These are phyloP conservation scores for Baccha elongata DNA, from an alignment of 2,888 invertebrate genomes.

Conservation along the genomic window DNA sequence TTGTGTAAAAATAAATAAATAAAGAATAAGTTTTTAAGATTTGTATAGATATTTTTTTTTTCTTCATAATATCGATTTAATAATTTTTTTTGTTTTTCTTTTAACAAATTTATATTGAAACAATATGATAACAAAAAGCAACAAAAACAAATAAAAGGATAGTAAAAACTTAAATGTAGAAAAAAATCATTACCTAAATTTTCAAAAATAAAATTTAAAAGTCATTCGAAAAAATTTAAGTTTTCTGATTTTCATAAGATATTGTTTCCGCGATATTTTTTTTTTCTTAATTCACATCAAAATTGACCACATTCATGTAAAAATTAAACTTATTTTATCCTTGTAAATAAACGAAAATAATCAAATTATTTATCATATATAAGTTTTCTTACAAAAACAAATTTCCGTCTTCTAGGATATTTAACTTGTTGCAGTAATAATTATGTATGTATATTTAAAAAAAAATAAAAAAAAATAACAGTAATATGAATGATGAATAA, in stretches of 20 bases:
- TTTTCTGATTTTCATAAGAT: no score
- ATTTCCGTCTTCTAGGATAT: conserved; percentile 21
- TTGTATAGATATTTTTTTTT: conserved; percentile 18
- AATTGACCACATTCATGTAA: no score
- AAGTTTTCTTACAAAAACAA: conserved; percentile 5
- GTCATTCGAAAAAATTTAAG: not conserved
- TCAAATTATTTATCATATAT: not conserved
- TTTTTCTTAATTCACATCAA: no score
- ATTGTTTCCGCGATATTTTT: no score
- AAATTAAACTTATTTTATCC: not conserved
- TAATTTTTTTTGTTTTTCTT: no score
- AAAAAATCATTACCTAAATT: no score
- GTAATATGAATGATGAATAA: not conserved
- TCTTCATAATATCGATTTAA: not conserved
- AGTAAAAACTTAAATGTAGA: no score
- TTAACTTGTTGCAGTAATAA: conserved; percentile 5
- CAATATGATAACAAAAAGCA: no score
- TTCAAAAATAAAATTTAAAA: no score
- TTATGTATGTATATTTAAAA: conserved; percentile 15
- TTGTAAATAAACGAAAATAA: not conserved
- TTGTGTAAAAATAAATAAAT: conserved; percentile 56
- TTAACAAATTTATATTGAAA: no score
- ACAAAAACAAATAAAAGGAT: no score
- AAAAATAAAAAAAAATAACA: not conserved
- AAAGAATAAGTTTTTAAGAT: conserved; percentile 14